phyloP scores from a whole-genome alignment of 2,113 vertebrate genomes.

The Falcunculus frontatus region DNA sequence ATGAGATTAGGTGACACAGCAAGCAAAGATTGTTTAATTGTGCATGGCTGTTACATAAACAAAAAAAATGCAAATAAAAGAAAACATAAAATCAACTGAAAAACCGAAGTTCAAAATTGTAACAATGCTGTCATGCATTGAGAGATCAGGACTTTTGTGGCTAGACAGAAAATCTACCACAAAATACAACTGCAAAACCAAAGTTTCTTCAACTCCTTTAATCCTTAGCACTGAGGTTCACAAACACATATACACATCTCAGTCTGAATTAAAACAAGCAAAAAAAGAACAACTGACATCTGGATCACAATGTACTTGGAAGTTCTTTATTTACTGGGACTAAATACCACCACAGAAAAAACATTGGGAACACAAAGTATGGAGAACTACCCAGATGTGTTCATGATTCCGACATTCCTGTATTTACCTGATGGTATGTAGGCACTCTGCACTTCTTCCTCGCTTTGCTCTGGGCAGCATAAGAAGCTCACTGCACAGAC shows the following conservation, averaged over 20 bases:
- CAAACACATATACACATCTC: not conserved
- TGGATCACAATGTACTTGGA: not conserved
- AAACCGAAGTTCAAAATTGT: not conserved
- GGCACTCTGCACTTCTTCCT: conserved; percentile 98
- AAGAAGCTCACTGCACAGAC: conserved; percentile 95
- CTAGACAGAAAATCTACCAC: conserved; percentile 5
- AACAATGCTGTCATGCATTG: conserved; percentile 34
- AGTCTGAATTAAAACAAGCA: not conserved
- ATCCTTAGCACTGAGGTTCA: not conserved
- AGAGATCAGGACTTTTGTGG: not conserved
- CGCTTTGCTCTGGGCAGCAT: conserved; percentile 98
- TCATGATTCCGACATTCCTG: conserved; percentile 56
- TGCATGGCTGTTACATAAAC: not conserved
- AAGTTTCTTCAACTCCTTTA: not conserved
- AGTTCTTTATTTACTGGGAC: not conserved
- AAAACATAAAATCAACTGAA: not conserved
- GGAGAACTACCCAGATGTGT: conserved; percentile 42
- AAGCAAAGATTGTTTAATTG: not conserved
- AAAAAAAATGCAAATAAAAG: not conserved
- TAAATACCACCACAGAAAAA: not conserved
- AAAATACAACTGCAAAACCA: not conserved
- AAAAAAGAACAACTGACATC: not conserved
- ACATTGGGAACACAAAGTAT: not conserved
- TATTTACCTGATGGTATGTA: conserved; percentile 98
- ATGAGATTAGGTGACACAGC: not conserved